A percentile compares a stretch with the other conserved stretches of the same genome.
Conservation (phyloP, 2,113 vertebrate species). For the Manacus vitellinus region DNA sequence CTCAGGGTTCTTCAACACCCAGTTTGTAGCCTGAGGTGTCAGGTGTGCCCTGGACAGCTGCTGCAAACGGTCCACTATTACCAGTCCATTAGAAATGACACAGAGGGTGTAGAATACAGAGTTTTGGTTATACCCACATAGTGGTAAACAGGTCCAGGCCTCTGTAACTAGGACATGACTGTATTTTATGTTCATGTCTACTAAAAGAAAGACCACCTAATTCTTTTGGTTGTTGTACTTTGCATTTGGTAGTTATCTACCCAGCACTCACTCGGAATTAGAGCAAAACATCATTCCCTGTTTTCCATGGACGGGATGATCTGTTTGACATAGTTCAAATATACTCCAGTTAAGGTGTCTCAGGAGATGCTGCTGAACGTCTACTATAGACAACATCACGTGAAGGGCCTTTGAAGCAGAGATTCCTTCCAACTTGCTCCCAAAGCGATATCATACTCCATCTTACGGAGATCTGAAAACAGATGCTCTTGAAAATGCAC, state of each 20-base stretch:
- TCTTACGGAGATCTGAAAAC: too few species aligned
- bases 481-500: too few species aligned
- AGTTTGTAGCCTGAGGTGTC: too few species aligned
- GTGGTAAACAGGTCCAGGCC: too few species aligned
- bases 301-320: not conserved
- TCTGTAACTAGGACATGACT: too few species aligned
- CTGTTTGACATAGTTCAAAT: not conserved
- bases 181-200: not conserved
- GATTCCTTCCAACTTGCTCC: not conserved
- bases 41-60: too few species aligned
- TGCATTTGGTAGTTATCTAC: not conserved
- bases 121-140: too few species aligned
- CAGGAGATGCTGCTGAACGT: not conserved
- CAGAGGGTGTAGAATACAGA: too few species aligned
- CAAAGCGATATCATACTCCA: not conserved
- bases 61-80: too few species aligned
- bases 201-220: not conserved
- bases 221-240: not conserved
- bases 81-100: too few species aligned
- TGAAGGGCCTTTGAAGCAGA: not conserved
- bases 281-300: not conserved
- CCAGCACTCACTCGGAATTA: not conserved
- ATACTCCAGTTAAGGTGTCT: not conserved
- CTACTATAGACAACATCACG: rapidly evolving
- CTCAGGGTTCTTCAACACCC: too few species aligned